A percentile compares a stretch with the other conserved stretches of the same genome.
These are phyloP conservation scores for Gymnoscopelus braueri DNA, from an alignment of 2,797 vertebrate genomes.

Conservation along the genomic window DNA sequence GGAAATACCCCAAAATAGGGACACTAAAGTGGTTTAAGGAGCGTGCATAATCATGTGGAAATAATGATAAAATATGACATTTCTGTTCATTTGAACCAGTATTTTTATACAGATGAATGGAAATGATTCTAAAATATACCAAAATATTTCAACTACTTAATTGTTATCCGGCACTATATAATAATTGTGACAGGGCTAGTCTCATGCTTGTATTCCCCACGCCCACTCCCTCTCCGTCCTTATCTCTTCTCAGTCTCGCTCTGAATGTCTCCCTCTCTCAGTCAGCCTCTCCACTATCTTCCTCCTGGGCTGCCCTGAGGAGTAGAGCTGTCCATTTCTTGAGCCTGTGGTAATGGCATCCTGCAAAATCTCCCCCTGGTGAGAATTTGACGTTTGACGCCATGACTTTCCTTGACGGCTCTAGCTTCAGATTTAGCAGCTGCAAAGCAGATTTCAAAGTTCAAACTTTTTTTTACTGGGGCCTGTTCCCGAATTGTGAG, in stretches of 20 bases:
- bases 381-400: constrained; percentile 69
- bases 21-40: no score
- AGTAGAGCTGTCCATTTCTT: constrained; percentile 63
- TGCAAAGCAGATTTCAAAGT: constrained; percentile 20
- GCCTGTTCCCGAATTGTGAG: no score
- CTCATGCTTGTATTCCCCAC: background rate
- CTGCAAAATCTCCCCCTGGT: constrained; percentile 62
- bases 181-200: no score
- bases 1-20: no score
- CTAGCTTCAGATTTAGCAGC: constrained; percentile 52
- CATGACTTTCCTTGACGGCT: constrained; percentile 64
- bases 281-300: constrained; percentile 26
- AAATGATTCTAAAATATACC: no score
- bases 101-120: no score
- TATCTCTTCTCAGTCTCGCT: background rate
- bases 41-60: no score
- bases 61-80: no score
- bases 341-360: constrained; percentile 62
- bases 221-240: background rate
- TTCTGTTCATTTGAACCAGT: no score
- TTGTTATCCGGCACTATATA: no score
- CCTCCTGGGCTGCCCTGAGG: constrained; percentile 43
- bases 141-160: no score
- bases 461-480: constrained; percentile 37
- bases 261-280: background rate